Evolutionary conservation across 1,140 invertebrate species (phyloP), one percentile per base, ranked within the genome.

Genomic region (Aphelinus atriplicis): DNA sequence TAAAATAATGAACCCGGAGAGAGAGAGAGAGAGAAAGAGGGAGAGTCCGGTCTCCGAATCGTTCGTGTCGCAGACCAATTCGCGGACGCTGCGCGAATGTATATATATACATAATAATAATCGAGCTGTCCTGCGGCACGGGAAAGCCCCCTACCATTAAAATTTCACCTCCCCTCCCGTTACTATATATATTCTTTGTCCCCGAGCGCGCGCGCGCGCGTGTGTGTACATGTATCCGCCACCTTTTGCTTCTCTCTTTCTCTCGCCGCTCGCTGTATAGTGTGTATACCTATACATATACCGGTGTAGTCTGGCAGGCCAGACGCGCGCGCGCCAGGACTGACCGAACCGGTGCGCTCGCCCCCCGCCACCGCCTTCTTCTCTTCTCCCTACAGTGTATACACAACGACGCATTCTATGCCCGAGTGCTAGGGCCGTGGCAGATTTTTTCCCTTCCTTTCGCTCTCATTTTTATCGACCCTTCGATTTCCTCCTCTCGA

Each of bases 151-250:
- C 3, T 68, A 55, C 62, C 47, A 65, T 58, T 65, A 57, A 46
- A 43, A 48, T 51, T 51, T 56, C 53, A 66, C 48, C 3, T 46
- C 58, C 5, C 60, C 6, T 45, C 42, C 60, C 3, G 7, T 7
- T 45, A 4, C 60, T 3, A 78, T 77, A 78, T 77, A 63, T 71
- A 66, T 50, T 76, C 76, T 77, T 63, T 78, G 69, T 71, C 61
- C 75, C 67, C 71, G 61, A 47, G 53, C n/a, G 62, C 57, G 42
- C 57, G 50, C 26, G 26, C 55, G 26, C 26, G 26, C 26, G 26
- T 26, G 26, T 67, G 6, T 6, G 51, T 65, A 10, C 48, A 5
- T 72, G 46, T 74, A 1, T 65, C 71, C 46, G 46, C 57, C 67
- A 71, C 56, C 50, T 9, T 51, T 48, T 61, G 67, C 42, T 26